phyloP scores from a whole-genome alignment of 2,888 invertebrate genomes.

The Amblyjoppa proteus region DNA sequence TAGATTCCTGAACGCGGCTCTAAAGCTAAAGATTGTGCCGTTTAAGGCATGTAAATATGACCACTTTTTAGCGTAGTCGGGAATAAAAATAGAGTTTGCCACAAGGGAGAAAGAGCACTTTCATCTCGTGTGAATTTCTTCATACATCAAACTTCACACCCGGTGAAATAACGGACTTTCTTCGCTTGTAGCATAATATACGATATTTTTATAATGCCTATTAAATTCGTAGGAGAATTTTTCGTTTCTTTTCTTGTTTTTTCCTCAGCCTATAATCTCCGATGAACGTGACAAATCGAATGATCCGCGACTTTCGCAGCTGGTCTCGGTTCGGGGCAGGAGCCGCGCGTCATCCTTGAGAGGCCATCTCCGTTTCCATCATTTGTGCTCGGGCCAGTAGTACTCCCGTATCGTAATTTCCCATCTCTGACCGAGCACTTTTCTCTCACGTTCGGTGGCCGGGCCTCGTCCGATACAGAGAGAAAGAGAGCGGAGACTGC shows the following conservation, averaged over 20 bases:
- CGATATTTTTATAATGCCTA: background rate
- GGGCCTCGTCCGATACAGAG: slow-evolving; percentile 45
- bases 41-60: too few species aligned
- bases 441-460: slow-evolving; percentile 48
- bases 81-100: too few species aligned
- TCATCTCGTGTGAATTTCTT: too few species aligned
- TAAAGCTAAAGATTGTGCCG: too few species aligned
- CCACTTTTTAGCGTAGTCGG: too few species aligned
- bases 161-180: too few species aligned
- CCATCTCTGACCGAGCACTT: slow-evolving; percentile 73
- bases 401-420: slow-evolving; percentile 71
- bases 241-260: background rate
- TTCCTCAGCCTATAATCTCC: background rate
- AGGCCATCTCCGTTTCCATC: slow-evolving; percentile 67
- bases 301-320: slow-evolving; percentile 45
- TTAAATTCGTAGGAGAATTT: background rate
- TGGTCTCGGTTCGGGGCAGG: slow-evolving; percentile 9
- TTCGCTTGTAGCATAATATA: background rate
- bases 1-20: too few species aligned
- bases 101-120: too few species aligned
- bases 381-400: slow-evolving; percentile 50
- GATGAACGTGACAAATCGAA: slow-evolving; percentile 41
- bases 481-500: slow-evolving; percentile 58
- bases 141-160: too few species aligned
- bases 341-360: slow-evolving; percentile 48